Conservation (phyloP, 2,888 invertebrate species). For the Noctuana brunneofusca region DNA sequence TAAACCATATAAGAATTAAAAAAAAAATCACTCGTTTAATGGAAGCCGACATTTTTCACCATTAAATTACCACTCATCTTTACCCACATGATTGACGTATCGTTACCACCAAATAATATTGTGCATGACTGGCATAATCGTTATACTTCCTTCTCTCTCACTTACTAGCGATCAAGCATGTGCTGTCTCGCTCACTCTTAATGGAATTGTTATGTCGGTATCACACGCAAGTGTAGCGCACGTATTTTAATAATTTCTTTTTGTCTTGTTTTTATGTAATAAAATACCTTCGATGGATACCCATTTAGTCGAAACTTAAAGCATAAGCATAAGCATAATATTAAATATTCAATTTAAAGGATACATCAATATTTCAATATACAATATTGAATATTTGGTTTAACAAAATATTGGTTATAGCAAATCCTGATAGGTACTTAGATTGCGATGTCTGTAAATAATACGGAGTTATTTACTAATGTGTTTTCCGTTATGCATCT, state of each 20-base stretch:
- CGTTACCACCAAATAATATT: slow-evolving; percentile 29
- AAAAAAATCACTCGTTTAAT: background rate
- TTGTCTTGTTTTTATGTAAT: slow-evolving; percentile 19
- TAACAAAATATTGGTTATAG: no score
- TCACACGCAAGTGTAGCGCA: slow-evolving; percentile 1
- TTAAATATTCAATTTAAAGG: no score
- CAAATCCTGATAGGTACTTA: no score
- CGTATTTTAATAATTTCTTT: slow-evolving; percentile 17
- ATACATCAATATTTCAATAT: no score
- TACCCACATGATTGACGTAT: slow-evolving; percentile 27
- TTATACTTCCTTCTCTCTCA: slow-evolving; percentile 3
- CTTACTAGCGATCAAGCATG: background rate
- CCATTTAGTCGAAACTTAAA: slow-evolving; percentile 22
- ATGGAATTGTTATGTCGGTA: slow-evolving; percentile 27
- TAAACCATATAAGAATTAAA: background rate
- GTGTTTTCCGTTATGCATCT: background rate
- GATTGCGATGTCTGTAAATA: background rate
- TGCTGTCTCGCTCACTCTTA: slow-evolving; percentile 2
- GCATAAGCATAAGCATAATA: no score
- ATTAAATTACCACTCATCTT: slow-evolving; percentile 29
- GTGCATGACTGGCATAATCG: slow-evolving; percentile 22
- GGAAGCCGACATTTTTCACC: slow-evolving; percentile 15
- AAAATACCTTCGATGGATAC: slow-evolving; percentile 16
- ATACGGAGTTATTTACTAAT: background rate
- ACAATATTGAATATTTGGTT: no score